phyloP scores from a whole-genome alignment of 2,888 invertebrate species.

The Chrysolina americana region DNA sequence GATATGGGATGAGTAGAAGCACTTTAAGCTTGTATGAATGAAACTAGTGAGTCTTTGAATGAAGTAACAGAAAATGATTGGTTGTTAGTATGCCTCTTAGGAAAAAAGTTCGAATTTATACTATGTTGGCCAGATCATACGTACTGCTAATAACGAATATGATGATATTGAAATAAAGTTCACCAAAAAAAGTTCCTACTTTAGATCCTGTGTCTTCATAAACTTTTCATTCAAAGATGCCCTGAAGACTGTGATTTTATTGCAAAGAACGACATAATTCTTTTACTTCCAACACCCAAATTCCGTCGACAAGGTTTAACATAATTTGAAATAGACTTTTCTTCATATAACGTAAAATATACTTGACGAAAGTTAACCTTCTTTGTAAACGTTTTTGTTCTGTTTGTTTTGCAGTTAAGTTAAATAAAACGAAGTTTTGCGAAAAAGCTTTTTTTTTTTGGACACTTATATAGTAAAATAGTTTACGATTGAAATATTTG shows the following conservation, averaged over 20 bases:
- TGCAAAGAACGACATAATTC: conserved; percentile 13
- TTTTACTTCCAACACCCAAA: not conserved
- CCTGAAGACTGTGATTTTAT: conserved; percentile 16
- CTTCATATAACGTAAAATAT: conserved; percentile 22
- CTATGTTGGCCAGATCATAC: conserved; percentile 26
- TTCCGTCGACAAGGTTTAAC: conserved; percentile 12
- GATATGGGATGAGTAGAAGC: not conserved
- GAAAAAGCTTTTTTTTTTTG: not conserved
- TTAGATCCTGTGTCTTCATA: conserved; percentile 14
- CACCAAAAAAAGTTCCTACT: conserved; percentile 20
- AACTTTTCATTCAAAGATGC: conserved; percentile 11
- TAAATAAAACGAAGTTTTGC: conserved; percentile 11
- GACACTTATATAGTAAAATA: not conserved
- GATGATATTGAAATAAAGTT: conserved; percentile 15
- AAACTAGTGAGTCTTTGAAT: not conserved
- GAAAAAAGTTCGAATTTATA: conserved; percentile 20
- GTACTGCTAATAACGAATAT: conserved; percentile 10
- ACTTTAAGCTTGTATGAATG: not conserved
- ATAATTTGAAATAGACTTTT: conserved; percentile 13
- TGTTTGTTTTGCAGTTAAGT: not conserved
- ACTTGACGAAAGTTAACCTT: not conserved
- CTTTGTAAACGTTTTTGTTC: not conserved
- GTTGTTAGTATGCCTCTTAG: conserved; percentile 19
- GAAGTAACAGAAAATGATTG: conserved; percentile 22
- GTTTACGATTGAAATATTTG: too few relatives aligned